Percentiles rank a stretch among this genome's conserved stretches.
These are phyloP conservation scores for Jordanella pulchra DNA, from an alignment of 2,797 vertebrate genomes.

Conservation along the genomic window DNA sequence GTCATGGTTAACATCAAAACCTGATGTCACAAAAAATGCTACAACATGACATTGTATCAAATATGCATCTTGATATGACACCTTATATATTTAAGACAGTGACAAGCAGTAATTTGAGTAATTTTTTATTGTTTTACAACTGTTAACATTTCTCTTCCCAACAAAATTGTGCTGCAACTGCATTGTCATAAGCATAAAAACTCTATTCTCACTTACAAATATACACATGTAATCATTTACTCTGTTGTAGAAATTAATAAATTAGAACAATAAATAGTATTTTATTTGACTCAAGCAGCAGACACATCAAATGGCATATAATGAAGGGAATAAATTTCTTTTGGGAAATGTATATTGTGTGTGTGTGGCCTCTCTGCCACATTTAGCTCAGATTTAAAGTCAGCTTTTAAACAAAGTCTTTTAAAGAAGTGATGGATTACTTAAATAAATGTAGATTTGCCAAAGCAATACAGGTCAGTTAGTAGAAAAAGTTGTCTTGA, in stretches of 20 bases:
- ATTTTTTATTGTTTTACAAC: constrained; percentile 48
- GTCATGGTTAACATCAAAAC: neutral
- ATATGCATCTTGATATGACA: neutral
- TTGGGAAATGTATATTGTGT: constrained; percentile 31
- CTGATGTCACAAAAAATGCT: neutral
- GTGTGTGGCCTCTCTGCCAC: constrained; percentile 43
- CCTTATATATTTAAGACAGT: neutral
- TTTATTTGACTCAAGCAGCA: constrained; percentile 82
- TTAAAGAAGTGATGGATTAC: constrained; percentile 67
- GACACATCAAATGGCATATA: constrained; percentile 72
- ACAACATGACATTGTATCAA: neutral
- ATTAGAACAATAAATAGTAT: constrained; percentile 96
- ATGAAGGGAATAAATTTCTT: constrained; percentile 50
- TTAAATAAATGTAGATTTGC: constrained; percentile 44
- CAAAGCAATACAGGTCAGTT: constrained; percentile 49
- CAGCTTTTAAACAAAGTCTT: constrained; percentile 60
- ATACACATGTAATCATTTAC: constrained; percentile 64
- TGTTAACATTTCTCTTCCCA: constrained; percentile 50
- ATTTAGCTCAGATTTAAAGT: constrained; percentile 55
- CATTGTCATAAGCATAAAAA: constrained; percentile 61
- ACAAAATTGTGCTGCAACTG: constrained; percentile 56
- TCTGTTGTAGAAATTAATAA: constrained; percentile 87
- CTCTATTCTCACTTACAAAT: constrained; percentile 66
- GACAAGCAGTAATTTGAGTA: neutral
- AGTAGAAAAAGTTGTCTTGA: constrained; percentile 68